Conservation (phyloP, 2,888 invertebrate species). For the Leucophenga montana region DNA sequence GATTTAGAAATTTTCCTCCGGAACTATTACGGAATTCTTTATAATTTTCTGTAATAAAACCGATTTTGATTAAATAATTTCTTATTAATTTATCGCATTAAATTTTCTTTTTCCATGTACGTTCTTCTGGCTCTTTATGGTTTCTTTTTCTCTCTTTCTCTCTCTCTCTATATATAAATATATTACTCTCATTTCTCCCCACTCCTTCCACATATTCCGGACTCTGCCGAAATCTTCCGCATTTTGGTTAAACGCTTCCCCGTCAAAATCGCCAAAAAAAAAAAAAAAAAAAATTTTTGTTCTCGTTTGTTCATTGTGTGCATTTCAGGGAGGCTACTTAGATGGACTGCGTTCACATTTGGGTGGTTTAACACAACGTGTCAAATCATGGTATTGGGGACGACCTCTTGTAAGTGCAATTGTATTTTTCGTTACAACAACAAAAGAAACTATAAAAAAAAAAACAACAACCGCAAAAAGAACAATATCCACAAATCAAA, state of each 20-base stretch:
- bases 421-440: slow-evolving; percentile 70
- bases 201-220: background rate
- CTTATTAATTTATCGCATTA: slow-evolving; percentile 5
- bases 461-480: slow-evolving; percentile 36
- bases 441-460: slow-evolving; percentile 40
- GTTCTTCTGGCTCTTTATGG: no score
- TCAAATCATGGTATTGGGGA: slow-evolving; percentile 98
- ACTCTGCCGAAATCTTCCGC: background rate
- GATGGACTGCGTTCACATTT: slow-evolving; percentile 95
- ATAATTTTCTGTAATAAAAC: slow-evolving; percentile 12
- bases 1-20: no score
- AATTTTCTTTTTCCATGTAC: no score
- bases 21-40: slow-evolving; percentile 14
- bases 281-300: slow-evolving; percentile 47
- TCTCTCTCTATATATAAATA: slow-evolving; percentile 3
- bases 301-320: slow-evolving; percentile 71
- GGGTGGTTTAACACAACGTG: slow-evolving; percentile 96
- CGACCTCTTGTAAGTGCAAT: slow-evolving; percentile 93
- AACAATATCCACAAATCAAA: slow-evolving; percentile 32
- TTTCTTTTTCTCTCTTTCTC: slow-evolving; percentile 31
- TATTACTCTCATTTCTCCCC: background rate
- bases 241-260: no score
- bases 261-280: slow-evolving; percentile 22
- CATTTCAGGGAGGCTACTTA: slow-evolving; percentile 91
- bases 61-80: slow-evolving; percentile 1